Evolutionary conservation across 2,888 invertebrate genomes (phyloP).

Genomic region (Scelioninae gen. 1): DNA sequence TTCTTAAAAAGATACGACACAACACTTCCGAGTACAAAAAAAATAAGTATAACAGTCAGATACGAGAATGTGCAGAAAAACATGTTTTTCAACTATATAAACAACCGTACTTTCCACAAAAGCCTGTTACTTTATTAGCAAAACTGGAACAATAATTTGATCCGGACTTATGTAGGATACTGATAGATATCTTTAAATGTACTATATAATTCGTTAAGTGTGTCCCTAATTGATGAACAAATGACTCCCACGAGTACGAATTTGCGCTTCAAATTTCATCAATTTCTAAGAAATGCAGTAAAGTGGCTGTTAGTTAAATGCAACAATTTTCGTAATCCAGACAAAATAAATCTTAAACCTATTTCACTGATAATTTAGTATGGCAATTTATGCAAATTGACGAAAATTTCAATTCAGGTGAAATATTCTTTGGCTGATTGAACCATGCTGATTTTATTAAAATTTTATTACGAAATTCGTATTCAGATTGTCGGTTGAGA

Average conservation of each 20-base stretch:
- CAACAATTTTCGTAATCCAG: too few species aligned
- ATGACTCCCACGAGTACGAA: constrained; percentile 19
- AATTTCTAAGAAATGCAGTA: neutral
- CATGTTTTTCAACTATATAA: constrained; percentile 31
- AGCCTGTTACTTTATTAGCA: constrained; percentile 31
- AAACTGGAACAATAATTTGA: constrained; percentile 49
- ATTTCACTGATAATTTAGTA: too few species aligned
- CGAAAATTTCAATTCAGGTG: too few species aligned
- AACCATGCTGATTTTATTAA: too few species aligned
- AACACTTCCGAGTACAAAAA: constrained; percentile 9
- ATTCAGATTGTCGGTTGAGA: too few species aligned
- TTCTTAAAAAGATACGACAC: neutral
- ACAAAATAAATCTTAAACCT: too few species aligned
- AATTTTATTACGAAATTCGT: too few species aligned
- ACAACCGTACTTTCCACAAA: constrained; percentile 34
- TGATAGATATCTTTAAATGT: constrained; percentile 25
- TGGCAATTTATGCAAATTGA: too few species aligned
- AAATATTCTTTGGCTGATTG: too few species aligned
- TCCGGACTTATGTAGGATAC: constrained; percentile 37
- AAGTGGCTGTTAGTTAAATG: neutral
- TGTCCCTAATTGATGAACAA: constrained; percentile 39
- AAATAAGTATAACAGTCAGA: constrained; percentile 45
- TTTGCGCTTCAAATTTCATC: neutral
- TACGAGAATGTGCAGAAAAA: constrained; percentile 29
- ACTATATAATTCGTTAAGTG: neutral